These are phyloP conservation scores for Macaca nemestrina DNA, from an alignment of 2,113 vertebrate genomes.

Conservation along the genomic window DNA sequence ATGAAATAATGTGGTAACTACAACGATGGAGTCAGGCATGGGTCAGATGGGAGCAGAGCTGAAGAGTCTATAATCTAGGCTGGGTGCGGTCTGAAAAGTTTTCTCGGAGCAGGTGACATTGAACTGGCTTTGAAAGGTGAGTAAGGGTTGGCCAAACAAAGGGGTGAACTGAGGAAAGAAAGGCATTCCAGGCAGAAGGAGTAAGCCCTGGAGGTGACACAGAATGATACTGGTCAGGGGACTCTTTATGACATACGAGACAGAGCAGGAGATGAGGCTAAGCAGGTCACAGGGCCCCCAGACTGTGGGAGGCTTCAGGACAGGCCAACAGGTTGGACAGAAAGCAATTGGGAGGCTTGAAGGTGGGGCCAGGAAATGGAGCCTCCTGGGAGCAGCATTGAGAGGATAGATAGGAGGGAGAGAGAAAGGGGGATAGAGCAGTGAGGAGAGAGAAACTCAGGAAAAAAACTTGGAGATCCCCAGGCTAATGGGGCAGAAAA, in stretches of 20 bases:
- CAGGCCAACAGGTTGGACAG: background rate
- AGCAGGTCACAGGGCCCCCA: background rate
- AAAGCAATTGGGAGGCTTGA: background rate
- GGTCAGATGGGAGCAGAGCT: background rate
- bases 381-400: background rate
- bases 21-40: background rate
- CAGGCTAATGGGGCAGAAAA: background rate
- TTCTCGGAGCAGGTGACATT: slow-evolving; percentile 28
- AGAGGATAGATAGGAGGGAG: background rate
- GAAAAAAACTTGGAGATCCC: background rate
- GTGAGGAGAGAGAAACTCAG: background rate
- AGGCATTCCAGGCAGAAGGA: background rate
- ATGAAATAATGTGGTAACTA: background rate
- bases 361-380: background rate
- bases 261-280: background rate
- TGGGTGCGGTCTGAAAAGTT: slow-evolving; percentile 39
- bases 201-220: background rate
- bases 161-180: background rate
- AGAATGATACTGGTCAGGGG: background rate
- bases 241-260: background rate
- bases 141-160: background rate
- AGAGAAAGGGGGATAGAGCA: fast-evolving
- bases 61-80: slow-evolving; percentile 64
- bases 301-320: background rate
- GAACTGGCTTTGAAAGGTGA: slow-evolving; percentile 22